These are phyloP conservation scores for Arctopsyche grandis DNA, from an alignment of 1,140 invertebrate genomes.

Conservation along the genomic window DNA sequence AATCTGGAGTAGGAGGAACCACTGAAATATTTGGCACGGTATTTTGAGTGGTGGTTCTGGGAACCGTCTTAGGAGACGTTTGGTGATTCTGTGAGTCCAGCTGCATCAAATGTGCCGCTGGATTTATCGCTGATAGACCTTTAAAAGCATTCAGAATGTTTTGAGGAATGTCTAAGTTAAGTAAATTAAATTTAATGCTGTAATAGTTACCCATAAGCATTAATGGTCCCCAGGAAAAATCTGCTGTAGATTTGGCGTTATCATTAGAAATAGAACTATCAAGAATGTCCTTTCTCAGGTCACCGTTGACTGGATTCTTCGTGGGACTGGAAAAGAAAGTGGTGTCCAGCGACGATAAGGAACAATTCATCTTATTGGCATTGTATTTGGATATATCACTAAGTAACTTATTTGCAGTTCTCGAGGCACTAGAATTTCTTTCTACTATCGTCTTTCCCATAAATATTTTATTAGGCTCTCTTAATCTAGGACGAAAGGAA, in stretches of 20 bases:
- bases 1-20: constrained; percentile 79
- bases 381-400: constrained; percentile 38
- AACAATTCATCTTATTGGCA: constrained; percentile 40
- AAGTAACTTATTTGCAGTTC: constrained; percentile 44
- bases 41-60: constrained; percentile 58
- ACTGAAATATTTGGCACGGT: constrained; percentile 76
- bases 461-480: constrained; percentile 46
- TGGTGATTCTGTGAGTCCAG: constrained; percentile 62
- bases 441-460: constrained; percentile 40
- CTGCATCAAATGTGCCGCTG: constrained; percentile 71
- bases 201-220: constrained; percentile 69
- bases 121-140: constrained; percentile 70
- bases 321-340: constrained; percentile 16
- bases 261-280: neutral
- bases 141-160: neutral
- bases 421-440: constrained; percentile 46
- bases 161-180: neutral
- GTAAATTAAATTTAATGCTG: neutral
- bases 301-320: constrained; percentile 39
- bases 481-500: constrained; percentile 50
- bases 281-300: constrained; percentile 34
- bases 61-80: constrained; percentile 26
- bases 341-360: constrained; percentile 37
- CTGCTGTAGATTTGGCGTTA: constrained; percentile 53
- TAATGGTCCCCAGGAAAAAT: constrained; percentile 69